Percentiles rank a stretch among this genome's conserved stretches.
phyloP scores from a whole-genome alignment of 2,797 vertebrate genomes.

The Bradypodion ventrale region DNA sequence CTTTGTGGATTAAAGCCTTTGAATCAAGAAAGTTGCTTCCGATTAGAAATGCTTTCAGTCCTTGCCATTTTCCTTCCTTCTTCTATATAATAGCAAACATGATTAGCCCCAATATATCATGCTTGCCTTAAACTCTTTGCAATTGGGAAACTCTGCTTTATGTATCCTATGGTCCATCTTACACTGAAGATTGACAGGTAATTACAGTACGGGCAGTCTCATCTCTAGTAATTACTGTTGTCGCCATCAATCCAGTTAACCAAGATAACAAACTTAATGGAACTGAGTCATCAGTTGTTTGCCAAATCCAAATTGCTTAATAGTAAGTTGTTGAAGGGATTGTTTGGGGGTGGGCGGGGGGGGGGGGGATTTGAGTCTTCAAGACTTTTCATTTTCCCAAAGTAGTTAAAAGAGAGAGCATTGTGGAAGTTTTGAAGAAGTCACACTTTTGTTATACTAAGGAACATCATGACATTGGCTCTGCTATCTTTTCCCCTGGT shows the following conservation, averaged over 20 bases:
- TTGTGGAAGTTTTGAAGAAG: constrained; percentile 44
- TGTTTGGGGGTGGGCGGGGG: constrained; percentile 1
- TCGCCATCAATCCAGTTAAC: constrained; percentile 84
- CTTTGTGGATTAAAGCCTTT: constrained; percentile 64
- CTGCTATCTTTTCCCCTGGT: not conserved
- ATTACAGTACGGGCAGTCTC: constrained; percentile 81
- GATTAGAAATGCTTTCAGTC: constrained; percentile 72
- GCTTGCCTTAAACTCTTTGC: constrained; percentile 71
- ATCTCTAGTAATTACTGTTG: constrained; percentile 85
- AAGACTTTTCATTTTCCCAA: constrained; percentile 53
- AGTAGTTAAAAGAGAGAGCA: constrained; percentile 55
- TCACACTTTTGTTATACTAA: not conserved
- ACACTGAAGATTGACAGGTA: constrained; percentile 75
- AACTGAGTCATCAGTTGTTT: constrained; percentile 70
- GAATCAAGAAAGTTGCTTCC: constrained; percentile 65
- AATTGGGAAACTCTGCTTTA: constrained; percentile 69
- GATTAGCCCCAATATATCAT: constrained; percentile 75
- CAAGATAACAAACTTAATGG: constrained; percentile 80
- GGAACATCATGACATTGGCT: not conserved
- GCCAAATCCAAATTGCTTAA: constrained; percentile 60
- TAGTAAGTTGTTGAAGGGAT: too few species aligned
- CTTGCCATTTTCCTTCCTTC: constrained; percentile 50
- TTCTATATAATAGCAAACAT: constrained; percentile 70
- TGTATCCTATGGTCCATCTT: constrained; percentile 73
- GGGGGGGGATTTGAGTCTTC: not conserved